Evolutionary conservation across 2,113 vertebrate genomes (phyloP).

Genomic region (Labeo catla): DNA sequence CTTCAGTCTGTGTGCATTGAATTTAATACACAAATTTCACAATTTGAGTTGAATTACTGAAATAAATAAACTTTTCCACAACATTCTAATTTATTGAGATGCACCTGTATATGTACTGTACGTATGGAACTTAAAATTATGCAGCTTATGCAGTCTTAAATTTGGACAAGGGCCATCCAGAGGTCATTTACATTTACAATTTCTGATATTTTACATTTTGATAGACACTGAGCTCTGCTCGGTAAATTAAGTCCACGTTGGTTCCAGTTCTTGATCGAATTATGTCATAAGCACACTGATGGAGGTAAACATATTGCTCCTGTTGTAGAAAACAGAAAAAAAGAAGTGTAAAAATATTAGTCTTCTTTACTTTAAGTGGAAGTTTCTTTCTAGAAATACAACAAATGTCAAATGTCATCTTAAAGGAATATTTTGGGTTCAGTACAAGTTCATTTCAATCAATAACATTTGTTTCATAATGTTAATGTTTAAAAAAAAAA

Average conservation of each 20-base stretch:
- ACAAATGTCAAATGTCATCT: no score
- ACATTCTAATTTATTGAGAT: no score
- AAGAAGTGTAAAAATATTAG: background rate
- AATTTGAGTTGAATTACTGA: no score
- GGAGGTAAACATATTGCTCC: slow-evolving; percentile 95
- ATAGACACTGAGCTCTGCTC: slow-evolving; percentile 86
- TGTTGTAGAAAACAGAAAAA: slow-evolving; percentile 63
- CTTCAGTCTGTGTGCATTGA: no score
- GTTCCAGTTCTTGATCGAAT: slow-evolving; percentile 87
- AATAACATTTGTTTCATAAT: background rate
- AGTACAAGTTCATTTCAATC: background rate
- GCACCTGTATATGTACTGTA: no score
- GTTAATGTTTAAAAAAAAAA: no score
- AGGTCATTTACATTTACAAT: background rate
- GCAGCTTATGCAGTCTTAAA: background rate
- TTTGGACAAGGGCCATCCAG: background rate
- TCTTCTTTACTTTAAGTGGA: background rate
- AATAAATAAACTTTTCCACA: no score
- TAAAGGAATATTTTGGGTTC: background rate
- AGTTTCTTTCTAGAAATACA: no score
- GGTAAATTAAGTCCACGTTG: slow-evolving; percentile 91
- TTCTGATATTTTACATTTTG: slow-evolving; percentile 77
- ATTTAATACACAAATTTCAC: no score
- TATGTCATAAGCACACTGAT: slow-evolving; percentile 92
- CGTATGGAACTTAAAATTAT: background rate